Conservation (phyloP, 2,888 invertebrate genomes). For the Tetropium fuscum region DNA sequence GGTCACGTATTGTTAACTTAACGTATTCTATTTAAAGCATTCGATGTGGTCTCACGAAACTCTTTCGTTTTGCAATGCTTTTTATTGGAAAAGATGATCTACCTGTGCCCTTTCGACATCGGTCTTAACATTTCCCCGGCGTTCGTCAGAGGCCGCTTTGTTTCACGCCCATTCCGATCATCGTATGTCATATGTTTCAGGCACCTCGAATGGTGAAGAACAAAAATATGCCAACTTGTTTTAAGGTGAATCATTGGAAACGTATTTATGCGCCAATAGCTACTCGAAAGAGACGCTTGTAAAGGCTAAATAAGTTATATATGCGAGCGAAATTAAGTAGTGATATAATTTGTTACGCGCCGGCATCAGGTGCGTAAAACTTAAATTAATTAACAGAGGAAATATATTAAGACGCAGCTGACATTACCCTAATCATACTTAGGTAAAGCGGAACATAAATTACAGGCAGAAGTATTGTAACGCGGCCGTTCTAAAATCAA, state of each 20-base stretch:
- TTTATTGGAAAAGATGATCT: slow-evolving; percentile 2
- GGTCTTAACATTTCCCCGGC: not conserved
- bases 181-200: too few relatives aligned
- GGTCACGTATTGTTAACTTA: slow-evolving; percentile 55
- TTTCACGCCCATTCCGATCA: too few relatives aligned
- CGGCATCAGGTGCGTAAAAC: slow-evolving; percentile 34
- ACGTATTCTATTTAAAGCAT: slow-evolving; percentile 42
- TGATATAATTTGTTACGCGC: slow-evolving; percentile 25
- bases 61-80: slow-evolving; percentile 13
- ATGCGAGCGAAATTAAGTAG: not conserved
- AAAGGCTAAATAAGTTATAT: too few relatives aligned
- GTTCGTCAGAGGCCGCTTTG: slow-evolving; percentile 10
- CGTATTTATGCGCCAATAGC: too few relatives aligned
- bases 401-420: slow-evolving; percentile 29
- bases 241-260: too few relatives aligned
- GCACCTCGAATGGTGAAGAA: too few relatives aligned
- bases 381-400: slow-evolving; percentile 33
- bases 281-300: too few relatives aligned
- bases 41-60: slow-evolving; percentile 32
- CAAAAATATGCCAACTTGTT: too few relatives aligned
- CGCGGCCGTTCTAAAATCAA: not conserved
- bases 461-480: slow-evolving; percentile 12
- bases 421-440: slow-evolving; percentile 31
- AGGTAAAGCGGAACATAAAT: slow-evolving; percentile 27
- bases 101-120: slow-evolving; percentile 1